These are phyloP conservation scores for Barnardius zonarius DNA, from an alignment of 2,113 vertebrate genomes.

Conservation along the genomic window DNA sequence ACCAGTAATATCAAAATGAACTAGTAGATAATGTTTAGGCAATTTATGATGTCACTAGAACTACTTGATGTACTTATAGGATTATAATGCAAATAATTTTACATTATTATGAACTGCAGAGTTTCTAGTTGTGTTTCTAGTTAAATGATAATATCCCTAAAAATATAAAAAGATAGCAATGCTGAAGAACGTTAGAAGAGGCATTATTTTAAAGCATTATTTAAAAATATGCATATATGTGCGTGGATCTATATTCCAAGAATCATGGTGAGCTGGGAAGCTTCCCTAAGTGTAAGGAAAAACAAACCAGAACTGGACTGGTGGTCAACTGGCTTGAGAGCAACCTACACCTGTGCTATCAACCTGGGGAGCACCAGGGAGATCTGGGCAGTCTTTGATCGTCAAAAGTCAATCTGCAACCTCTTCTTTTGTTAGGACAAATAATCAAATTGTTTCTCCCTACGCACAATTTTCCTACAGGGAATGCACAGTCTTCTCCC, in stretches of 20 bases:
- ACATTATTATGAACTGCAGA: neutral
- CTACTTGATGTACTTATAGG: neutral
- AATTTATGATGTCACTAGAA: neutral
- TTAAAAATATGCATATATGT: neutral
- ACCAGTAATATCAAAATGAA: neutral
- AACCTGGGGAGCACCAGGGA: neutral
- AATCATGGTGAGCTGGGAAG: neutral
- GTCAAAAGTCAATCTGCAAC: neutral
- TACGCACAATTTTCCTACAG: rapidly evolving
- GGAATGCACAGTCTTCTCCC: neutral
- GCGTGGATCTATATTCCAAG: neutral
- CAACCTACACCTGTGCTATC: neutral
- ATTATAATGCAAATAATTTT: neutral
- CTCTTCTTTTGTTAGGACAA: neutral
- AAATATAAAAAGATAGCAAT: neutral
- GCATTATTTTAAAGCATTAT: neutral
- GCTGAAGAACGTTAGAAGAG: neutral
- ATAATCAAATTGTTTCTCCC: neutral
- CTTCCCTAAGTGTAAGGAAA: neutral
- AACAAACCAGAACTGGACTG: neutral
- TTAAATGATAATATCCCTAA: neutral
- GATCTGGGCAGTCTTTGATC: neutral
- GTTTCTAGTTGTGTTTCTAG: neutral
- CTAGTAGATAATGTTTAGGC: neutral
- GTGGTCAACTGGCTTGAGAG: neutral